Conservation (phyloP, 1,140 invertebrate species). For the honey bee (Apis mellifera) region DNA sequence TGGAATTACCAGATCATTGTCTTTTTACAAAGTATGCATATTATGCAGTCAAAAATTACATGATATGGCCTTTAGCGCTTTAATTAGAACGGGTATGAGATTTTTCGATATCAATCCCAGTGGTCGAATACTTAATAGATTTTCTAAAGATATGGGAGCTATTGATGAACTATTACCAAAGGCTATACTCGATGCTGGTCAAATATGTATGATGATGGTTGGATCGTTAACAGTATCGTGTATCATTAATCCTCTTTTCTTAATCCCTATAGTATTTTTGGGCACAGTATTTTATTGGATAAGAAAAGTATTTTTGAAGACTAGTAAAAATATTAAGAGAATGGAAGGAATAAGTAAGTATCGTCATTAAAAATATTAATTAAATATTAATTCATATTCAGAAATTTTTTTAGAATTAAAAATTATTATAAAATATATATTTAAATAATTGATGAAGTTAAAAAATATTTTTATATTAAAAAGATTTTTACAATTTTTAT, state of each 20-base stretch:
- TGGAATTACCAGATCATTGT: conserved; percentile 80
- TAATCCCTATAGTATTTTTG: conserved; percentile 87
- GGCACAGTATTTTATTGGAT: conserved; percentile 87
- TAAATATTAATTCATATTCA: neutral
- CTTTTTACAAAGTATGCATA: conserved; percentile 86
- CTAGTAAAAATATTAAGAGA: conserved; percentile 92
- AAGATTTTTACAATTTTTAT: conserved; percentile 73
- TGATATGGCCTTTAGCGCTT: conserved; percentile 85
- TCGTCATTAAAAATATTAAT: conserved; percentile 60
- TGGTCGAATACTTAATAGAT: conserved; percentile 88
- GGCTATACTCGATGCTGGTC: conserved; percentile 89
- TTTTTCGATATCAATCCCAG: conserved; percentile 92
- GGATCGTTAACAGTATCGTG: conserved; percentile 87
- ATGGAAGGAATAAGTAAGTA: conserved; percentile 91
- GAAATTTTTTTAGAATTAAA: too few species aligned
- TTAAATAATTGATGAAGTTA: neutral
- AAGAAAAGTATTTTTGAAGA: conserved; percentile 89
- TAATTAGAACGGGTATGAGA: conserved; percentile 84
- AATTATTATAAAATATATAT: neutral
- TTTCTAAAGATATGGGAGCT: conserved; percentile 90
- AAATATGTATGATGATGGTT: conserved; percentile 84
- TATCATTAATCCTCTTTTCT: conserved; percentile 87
- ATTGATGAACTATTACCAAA: conserved; percentile 94
- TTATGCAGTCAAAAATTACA: conserved; percentile 86
- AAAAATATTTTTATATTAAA: neutral